Conservation (phyloP, 2,113 vertebrate species). For the Struthidea cinerea region DNA sequence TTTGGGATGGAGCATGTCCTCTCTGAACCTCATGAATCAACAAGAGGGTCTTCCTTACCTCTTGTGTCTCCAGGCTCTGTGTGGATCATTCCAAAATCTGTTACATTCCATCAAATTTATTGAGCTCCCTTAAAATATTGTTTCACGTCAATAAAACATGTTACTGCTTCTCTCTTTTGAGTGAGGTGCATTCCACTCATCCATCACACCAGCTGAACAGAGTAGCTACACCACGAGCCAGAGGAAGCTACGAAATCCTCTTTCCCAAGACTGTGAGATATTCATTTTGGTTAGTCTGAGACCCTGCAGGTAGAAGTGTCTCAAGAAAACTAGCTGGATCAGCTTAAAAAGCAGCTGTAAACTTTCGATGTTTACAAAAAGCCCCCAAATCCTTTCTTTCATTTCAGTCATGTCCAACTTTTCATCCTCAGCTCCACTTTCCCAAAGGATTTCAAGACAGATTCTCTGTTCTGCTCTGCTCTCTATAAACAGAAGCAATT, state of each 20-base stretch:
- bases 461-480: not conserved
- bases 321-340: not conserved
- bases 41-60: not conserved
- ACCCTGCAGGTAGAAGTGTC: not conserved
- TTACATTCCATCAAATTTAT: not conserved
- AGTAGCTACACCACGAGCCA: not conserved
- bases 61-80: not conserved
- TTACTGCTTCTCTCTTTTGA: not conserved
- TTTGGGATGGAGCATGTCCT: fast-evolving
- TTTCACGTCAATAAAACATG: not conserved
- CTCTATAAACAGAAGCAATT: not conserved
- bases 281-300: not conserved
- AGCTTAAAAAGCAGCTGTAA: not conserved
- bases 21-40: not conserved
- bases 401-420: not conserved
- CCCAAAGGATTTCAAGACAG: not conserved
- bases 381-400: not conserved
- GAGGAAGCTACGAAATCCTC: not conserved
- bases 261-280: not conserved
- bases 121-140: not conserved
- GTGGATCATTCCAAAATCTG: not conserved
- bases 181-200: not conserved
- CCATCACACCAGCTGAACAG: not conserved
- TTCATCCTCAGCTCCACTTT: not conserved
- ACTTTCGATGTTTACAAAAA: not conserved